Evolutionary conservation across 2,888 invertebrate species (phyloP).

Genomic region (Phymatocera aterrima): DNA sequence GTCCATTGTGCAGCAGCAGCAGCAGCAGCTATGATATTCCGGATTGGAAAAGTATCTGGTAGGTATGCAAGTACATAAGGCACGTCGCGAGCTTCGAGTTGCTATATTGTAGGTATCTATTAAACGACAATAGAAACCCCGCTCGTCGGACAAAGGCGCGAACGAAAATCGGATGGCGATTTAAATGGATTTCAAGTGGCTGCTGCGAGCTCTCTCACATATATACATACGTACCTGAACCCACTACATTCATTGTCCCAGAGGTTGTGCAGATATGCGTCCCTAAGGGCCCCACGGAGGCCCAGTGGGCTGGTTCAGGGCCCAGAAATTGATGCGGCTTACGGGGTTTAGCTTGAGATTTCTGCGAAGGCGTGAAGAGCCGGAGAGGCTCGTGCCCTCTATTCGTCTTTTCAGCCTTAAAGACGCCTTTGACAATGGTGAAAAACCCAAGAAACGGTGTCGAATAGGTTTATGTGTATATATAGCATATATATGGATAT

Average conservation of each 20-base stretch:
- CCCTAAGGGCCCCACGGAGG: constrained; percentile 24
- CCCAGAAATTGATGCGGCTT: constrained; percentile 20
- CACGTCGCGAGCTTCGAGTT: constrained; percentile 18
- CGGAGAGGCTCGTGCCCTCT: constrained; percentile 65
- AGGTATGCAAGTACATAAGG: too few species aligned
- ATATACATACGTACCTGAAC: background rate
- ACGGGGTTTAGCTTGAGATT: constrained; percentile 48
- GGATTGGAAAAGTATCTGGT: constrained; percentile 7
- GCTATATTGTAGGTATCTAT: constrained; percentile 43
- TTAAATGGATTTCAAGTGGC: constrained; percentile 68
- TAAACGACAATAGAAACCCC: constrained; percentile 37
- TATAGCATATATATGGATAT: too few species aligned
- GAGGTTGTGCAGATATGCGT: constrained; percentile 39
- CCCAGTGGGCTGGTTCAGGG: constrained; percentile 8
- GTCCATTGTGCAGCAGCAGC: constrained; percentile 11
- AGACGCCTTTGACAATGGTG: constrained; percentile 22
- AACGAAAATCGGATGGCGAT: constrained; percentile 66
- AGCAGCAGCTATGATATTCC: too few species aligned
- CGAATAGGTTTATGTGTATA: background rate
- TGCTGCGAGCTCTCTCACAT: background rate
- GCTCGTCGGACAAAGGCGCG: constrained; percentile 48
- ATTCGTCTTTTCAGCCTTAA: constrained; percentile 28
- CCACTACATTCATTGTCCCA: constrained; percentile 10
- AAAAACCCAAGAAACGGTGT: constrained; percentile 2
- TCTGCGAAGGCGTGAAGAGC: constrained; percentile 65